Base-by-base conservation (phyloP, 1,140 invertebrate species). In the Lycorma delicatula region DNA sequence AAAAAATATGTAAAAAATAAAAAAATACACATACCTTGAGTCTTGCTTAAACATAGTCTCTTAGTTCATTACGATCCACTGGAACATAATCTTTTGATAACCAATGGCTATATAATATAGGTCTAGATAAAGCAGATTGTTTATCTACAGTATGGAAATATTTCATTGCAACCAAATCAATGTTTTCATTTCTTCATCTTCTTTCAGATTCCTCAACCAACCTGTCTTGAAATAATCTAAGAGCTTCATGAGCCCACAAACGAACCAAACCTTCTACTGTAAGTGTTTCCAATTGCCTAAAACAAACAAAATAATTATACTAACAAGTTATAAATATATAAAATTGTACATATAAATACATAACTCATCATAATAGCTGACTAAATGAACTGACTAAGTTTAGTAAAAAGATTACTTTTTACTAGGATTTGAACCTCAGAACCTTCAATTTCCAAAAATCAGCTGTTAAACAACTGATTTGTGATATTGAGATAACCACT, bases 61-160 rank as follows among this genome's bases (percentile, higher is more conserved):
- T 77, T 4, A 99, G 76, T 70, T 96, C 89, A 71, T 98, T 91
- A 66, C 93, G 83, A 57, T 95, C 89, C 1, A 99, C 96, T 1
- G 97, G 95, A 31, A 96, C 80, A 68, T 99, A 99, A 73, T 99
- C 93, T 74, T 98, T 99, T 26, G 91, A 93, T 7, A 99, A 75
- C 97, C 97, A 99, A 72, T 98, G 99, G 65, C 92, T 97, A 77
- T 98, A 99, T 3, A 99, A 75, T 64, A 98, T 96, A 0, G 97
- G 97, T 48, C 96, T 77, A 13, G 77, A 76, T 0, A 99, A 76
- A 1, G 97, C 90, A 66, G 84, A 84, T 49, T 94, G 85, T 59
- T 82, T 80, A 67, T 96, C 87, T 20, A 97, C 87, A 53, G 83
- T 85, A 49, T 93, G 89, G 81, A 99, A 99, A 74, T 98, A 94